Evolutionary conservation across 2,113 vertebrate genomes (phyloP), one percentile per base, ranked within the genome.

Genomic region (Rhinolophus sinicus): DNA sequence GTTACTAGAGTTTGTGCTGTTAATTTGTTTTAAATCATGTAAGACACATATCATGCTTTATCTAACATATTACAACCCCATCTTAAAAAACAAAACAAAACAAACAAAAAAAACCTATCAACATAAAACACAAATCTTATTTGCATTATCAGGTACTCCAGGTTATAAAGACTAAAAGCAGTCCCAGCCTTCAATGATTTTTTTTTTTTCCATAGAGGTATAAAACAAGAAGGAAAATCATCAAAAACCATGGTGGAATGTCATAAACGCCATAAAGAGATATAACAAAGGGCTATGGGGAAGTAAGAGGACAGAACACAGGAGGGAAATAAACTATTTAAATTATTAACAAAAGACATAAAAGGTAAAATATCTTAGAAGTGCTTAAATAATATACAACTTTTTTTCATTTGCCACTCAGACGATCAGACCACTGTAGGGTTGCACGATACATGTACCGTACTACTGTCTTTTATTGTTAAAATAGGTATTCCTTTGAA

Each of bases 321-420:
- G 52, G 5, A 28, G 35, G 35, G 52, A 83, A 89, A 93, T 78
- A 40, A 87, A 96, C 19, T 72, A 76, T 70, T 80, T 91, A 40
- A 86, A 92, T 95, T 94, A 35, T 5, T 58, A 75, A 97, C 15
- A 19, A 30, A 80, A 89, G 30, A 30, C 13, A 93, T 33, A 91
- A 77, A 4, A 75, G 35, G 19, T 72, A 93, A 98, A 95, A 21
- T 58, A 62, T 26, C 67, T 9, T 2, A 84, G 5, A 76, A 84
- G n/a, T 58, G 90, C 26, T 95, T 88, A 77, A 89, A 86, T 67
- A 96, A 80, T 35, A 50, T 9, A 86, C 30, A 64, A 82, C 11
- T 13, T 40, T 38, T 81, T 50, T 58, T 16, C 30, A 44, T 58
- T 30, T 93, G 10, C 90, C 38, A 70, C 54, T 94, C 28, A 78